Percentiles rank a stretch among this genome's conserved stretches.
Evolutionary conservation across 2,888 invertebrate species (phyloP).

Genomic region (Ornithoptera alexandrae): DNA sequence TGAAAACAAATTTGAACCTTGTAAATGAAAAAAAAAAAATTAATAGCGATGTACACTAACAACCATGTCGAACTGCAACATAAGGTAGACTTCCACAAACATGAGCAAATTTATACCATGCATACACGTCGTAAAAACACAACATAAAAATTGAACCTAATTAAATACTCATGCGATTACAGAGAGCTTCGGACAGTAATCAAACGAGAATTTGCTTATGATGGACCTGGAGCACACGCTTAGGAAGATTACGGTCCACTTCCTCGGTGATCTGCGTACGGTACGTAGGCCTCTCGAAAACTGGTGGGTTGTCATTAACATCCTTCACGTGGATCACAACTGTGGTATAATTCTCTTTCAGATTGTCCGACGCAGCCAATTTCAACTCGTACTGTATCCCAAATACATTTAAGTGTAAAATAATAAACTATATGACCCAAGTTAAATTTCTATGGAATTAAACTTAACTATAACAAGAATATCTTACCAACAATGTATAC

Average conservation of each 20-base stretch:
- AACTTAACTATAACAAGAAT: not conserved
- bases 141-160: conserved; percentile 43
- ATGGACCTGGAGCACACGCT: conserved; percentile 92
- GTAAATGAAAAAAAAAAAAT: conserved; percentile 46
- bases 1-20: conserved; percentile 47
- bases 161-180: conserved; percentile 49
- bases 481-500: not conserved
- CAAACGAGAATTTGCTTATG: conserved; percentile 65
- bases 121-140: conserved; percentile 48
- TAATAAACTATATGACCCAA: not conserved
- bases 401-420: conserved; percentile 26
- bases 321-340: conserved; percentile 98
- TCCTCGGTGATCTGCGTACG: conserved; percentile 97
- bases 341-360: conserved; percentile 97
- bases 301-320: conserved; percentile 98
- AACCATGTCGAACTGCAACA: conserved; percentile 51
- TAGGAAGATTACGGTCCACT: conserved; percentile 95
- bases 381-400: conserved; percentile 92
- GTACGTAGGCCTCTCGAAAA: conserved; percentile 96
- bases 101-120: conserved; percentile 69
- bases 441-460: not conserved
- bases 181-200: conserved; percentile 44
- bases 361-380: conserved; percentile 96
- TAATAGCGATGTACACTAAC: conserved; percentile 19
- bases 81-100: conserved; percentile 54